Base-by-base conservation (phyloP, 2,888 invertebrate genomes). In the Eustalomyia histrio region DNA sequence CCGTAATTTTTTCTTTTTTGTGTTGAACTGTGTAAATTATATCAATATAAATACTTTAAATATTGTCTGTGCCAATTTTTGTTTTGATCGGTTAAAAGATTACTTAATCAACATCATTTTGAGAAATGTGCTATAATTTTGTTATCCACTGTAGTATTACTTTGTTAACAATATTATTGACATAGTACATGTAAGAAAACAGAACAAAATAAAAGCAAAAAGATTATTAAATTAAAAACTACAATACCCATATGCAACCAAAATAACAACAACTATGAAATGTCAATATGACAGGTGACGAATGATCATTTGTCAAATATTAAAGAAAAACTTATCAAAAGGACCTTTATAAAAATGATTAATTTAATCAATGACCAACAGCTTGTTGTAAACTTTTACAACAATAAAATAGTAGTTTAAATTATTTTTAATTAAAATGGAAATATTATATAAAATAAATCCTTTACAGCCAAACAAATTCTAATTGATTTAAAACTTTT, bases 401-500 rank as follows among this genome's bases (percentile, higher is more conserved):
- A 14, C n/a, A n/a, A 47, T n/a, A 47, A 14, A 47, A 6, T 14
- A 14, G 43, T 39, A 12, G 12, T 7, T 29, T 29, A 29, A 29
- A 29, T 7, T 1, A 39, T 12, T 39, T 39, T 39, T 39, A 1
- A n/a, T n/a, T n/a, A n/a, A n/a, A n/a, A n/a, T n/a, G n/a, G n/a
- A n/a, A n/a, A n/a, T n/a, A n/a, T n/a, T n/a, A n/a, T n/a, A n/a
- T 5, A 39, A 39, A 1, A 5, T 8, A 12, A 3, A 12, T 39
- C 39, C 12, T 39, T 39, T 39, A 12, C 12, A 12, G 12, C 29
- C 29, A 29, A 29, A 7, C 16, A 7, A 21, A 17, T 55, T 39
- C n/a, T 43, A 67, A 53, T 55, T 67, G 65, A 55, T 67, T 55
- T 55, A 53, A 39, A 67, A 67, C 14, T n/a, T n/a, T n/a, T n/a